phyloP scores from a whole-genome alignment of 2,888 invertebrate genomes.

The Parelbella ahira region DNA sequence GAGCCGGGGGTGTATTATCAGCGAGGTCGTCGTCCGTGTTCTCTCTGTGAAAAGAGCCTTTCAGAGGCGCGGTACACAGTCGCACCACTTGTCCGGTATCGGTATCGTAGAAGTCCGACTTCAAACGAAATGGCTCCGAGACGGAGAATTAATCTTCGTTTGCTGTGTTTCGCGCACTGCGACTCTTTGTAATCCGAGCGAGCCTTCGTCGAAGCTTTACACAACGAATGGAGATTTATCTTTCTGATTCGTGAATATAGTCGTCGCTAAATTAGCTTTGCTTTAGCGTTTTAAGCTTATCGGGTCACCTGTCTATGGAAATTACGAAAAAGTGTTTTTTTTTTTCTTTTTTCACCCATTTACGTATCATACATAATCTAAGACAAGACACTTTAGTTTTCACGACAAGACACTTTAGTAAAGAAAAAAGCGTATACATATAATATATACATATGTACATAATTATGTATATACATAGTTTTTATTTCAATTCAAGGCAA shows the following conservation, averaged over 20 bases:
- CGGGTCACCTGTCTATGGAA: too few species aligned
- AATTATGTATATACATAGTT: slow-evolving; percentile 1
- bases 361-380: too few species aligned
- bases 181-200: slow-evolving; percentile 19
- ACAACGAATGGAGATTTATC: slow-evolving; percentile 21
- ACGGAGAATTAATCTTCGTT: slow-evolving; percentile 23
- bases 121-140: slow-evolving; percentile 41
- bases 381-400: too few species aligned
- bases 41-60: slow-evolving; percentile 14
- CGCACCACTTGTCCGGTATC: slow-evolving; percentile 27
- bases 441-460: too few species aligned
- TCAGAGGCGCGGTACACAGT: slow-evolving; percentile 12
- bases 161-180: slow-evolving; percentile 17
- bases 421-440: too few species aligned
- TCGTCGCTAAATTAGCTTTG: slow-evolving; percentile 7
- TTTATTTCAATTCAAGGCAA: too few species aligned
- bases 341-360: background rate
- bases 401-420: too few species aligned
- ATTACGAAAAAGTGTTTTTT: too few species aligned
- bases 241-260: slow-evolving; percentile 21
- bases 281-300: slow-evolving; percentile 3
- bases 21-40: slow-evolving; percentile 24
- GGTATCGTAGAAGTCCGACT: slow-evolving; percentile 28
- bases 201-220: slow-evolving; percentile 17
- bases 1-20: slow-evolving; percentile 18